Conservation (phyloP, 2,113 vertebrate species). For the Gallinago jamesoni region DNA sequence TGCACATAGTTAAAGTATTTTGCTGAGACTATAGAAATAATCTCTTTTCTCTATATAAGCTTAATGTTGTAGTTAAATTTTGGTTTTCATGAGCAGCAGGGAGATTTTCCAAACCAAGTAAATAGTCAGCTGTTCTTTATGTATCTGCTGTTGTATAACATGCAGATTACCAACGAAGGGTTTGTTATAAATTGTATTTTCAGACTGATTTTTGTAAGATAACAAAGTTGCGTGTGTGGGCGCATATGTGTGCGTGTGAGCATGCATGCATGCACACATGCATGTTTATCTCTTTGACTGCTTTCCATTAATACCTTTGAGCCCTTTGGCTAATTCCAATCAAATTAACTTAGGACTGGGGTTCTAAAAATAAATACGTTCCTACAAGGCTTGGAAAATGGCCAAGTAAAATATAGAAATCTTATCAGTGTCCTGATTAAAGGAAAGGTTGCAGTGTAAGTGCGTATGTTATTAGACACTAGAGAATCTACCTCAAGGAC, state of each 20-base stretch:
- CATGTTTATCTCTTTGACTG: background rate
- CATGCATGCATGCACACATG: background rate
- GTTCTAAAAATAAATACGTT: slow-evolving; percentile 33
- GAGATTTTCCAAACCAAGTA: background rate
- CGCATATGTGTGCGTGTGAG: background rate
- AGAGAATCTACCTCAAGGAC: background rate
- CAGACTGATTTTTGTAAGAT: background rate
- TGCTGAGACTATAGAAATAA: background rate
- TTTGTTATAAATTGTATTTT: background rate
- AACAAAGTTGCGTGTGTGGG: background rate
- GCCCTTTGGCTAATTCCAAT: slow-evolving; percentile 29
- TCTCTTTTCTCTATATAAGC: background rate
- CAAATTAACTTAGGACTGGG: slow-evolving; percentile 8
- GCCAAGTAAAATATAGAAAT: slow-evolving; percentile 22
- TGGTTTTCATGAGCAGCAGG: background rate
- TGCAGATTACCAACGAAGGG: background rate
- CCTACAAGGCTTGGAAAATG: background rate
- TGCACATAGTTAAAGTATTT: background rate
- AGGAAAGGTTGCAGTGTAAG: background rate
- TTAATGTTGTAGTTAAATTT: background rate
- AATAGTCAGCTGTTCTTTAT: background rate
- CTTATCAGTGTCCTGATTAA: background rate
- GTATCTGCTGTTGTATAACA: background rate
- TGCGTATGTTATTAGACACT: background rate
- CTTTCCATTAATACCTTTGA: slow-evolving; percentile 1